These are phyloP conservation scores for Melanotaenia pygmaea DNA, from an alignment of 2,797 vertebrate genomes.

Conservation along the genomic window DNA sequence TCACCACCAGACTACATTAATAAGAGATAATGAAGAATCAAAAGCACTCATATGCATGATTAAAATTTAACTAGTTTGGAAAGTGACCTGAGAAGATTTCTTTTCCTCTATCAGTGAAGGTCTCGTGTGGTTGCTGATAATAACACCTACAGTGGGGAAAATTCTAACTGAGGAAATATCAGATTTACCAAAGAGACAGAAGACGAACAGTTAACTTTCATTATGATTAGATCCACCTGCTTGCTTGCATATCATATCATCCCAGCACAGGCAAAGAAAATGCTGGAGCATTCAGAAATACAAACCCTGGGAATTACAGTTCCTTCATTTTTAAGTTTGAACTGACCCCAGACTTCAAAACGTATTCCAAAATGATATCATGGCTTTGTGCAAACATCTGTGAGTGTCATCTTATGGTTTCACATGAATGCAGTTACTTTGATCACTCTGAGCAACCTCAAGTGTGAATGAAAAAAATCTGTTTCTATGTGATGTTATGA, in stretches of 20 bases:
- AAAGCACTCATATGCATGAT: conserved; percentile 80
- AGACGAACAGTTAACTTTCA: conserved; percentile 61
- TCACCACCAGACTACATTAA: conserved; percentile 80
- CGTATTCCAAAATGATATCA: conserved; percentile 52
- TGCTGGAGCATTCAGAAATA: conserved; percentile 39
- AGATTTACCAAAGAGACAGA: conserved; percentile 63
- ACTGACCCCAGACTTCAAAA: conserved; percentile 59
- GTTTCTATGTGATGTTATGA: conserved; percentile 57
- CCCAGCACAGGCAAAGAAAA: conserved; percentile 29
- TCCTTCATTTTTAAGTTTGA: conserved; percentile 43
- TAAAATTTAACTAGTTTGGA: conserved; percentile 84
- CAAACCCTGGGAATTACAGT: conserved; percentile 44
- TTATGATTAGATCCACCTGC: conserved; percentile 61
- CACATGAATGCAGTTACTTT: conserved; percentile 60
- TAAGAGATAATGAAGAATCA: conserved; percentile 85
- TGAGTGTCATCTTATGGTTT: conserved; percentile 49
- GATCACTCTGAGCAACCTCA: conserved; percentile 68
- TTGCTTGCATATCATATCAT: conserved; percentile 36
- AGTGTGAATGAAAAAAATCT: conserved; percentile 65
- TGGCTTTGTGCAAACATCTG: conserved; percentile 66
- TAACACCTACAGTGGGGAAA: conserved; percentile 71
- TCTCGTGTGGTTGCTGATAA: conserved; percentile 72
- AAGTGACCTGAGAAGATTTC: conserved; percentile 77
- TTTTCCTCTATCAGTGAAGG: conserved; percentile 48
- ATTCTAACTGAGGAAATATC: conserved; percentile 71